Conservation (phyloP, 2,113 vertebrate species). For the Lynx canadensis region DNA sequence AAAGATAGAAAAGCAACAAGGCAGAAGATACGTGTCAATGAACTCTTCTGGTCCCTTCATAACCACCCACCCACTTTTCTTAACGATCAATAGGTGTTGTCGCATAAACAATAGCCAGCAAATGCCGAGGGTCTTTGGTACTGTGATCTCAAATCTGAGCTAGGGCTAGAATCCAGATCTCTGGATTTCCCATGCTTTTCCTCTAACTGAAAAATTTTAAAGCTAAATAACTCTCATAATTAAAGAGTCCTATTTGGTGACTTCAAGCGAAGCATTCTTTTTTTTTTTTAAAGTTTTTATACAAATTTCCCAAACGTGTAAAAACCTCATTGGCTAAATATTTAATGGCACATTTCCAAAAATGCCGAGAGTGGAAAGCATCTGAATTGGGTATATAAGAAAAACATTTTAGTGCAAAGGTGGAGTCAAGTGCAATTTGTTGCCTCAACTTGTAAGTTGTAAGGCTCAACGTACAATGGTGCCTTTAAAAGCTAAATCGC, state of each 20-base stretch:
- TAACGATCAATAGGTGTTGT: not conserved
- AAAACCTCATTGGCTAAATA: not conserved
- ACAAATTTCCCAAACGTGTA: not conserved
- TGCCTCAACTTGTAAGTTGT: not conserved
- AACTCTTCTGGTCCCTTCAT: not conserved
- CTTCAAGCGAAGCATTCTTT: not conserved
- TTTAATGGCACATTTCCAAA: not conserved
- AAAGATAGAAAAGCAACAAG: not conserved
- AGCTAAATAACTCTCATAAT: not conserved
- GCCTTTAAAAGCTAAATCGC: not conserved
- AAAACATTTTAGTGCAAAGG: not conserved
- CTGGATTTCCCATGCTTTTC: not conserved
- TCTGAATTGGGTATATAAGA: not conserved
- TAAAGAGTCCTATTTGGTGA: not conserved
- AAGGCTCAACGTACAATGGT: not conserved
- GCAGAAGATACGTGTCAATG: not conserved
- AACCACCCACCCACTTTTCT: not conserved
- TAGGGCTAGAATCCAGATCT: not conserved
- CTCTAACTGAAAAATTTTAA: not conserved
- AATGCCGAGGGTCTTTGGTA: not conserved
- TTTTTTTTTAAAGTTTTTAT: not conserved
- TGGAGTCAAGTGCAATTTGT: not conserved
- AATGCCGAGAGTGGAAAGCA: not conserved
- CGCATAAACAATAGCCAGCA: not conserved
- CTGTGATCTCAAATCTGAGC: not conserved